Base-by-base conservation (phyloP, 1,140 invertebrate species). In the Aricia agestis region DNA sequence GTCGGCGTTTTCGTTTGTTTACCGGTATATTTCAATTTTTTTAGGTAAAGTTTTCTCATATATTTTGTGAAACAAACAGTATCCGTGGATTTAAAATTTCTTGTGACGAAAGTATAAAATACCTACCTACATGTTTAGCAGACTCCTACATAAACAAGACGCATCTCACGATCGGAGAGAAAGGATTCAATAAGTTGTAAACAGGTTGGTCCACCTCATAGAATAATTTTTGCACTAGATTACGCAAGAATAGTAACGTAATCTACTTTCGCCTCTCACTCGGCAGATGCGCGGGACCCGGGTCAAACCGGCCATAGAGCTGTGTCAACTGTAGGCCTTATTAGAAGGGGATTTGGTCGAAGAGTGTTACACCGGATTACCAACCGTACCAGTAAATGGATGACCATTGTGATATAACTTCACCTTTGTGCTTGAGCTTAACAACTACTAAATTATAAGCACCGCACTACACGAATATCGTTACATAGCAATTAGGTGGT, bases 251-350 rank as follows among this genome's bases (percentile, higher is more conserved):
- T 74, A 68, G 65, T 69, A 66, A 79, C 81, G 78, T 83, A 80
- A 79, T 72, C 74, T 75, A 82, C 86, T 89, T 87, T 89, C 85
- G 75, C 81, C 84, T 85, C 79, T 86, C 80, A 81, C 82, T 74
- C 25, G 71, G 73, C 70, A 79, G 78, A 79, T 79, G 78, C 66
- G 57, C 73, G 67, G 71, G 73, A 73, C 70, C 76, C 76, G 74
- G 76, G 78, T 81, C 77, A 76, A 67, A 52, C 71, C 66, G 67
- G 68, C 59, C 68, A 25, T 74, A 73, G 71, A 73, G 69, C 68
- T 73, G 69, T 71, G 66, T 57, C 58, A 36, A 36, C 36, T 36
- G 2, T 36, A 9, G 36, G 36, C 9, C 36, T 36, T 36, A 36
- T 36, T 36, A 36, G 6, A 6, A 36, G 9, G 36, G 36, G 6